Conservation (phyloP, 2,888 invertebrate species). For the Dendrolimus pini region DNA sequence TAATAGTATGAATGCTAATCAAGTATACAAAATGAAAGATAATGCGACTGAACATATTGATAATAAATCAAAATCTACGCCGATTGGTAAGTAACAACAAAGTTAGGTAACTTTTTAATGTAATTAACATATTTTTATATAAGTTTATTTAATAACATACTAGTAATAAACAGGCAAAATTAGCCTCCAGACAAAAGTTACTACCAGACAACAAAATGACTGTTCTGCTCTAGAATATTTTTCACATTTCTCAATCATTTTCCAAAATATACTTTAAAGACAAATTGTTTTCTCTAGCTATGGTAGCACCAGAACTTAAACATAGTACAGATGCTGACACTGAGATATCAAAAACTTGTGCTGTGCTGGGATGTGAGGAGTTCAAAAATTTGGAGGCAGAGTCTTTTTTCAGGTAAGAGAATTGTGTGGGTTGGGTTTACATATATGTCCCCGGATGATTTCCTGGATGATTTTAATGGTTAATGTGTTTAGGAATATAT, state of each 20-base stretch:
- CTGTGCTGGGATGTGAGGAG: constrained; percentile 64
- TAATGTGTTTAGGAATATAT: no score
- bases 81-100: constrained; percentile 48
- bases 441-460: no score
- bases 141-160: no score
- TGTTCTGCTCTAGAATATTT: no score
- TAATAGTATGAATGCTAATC: constrained; percentile 44
- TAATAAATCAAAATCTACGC: constrained; percentile 55
- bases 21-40: constrained; percentile 55
- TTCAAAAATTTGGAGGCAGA: constrained; percentile 56
- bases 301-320: constrained; percentile 66
- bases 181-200: no score
- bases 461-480: no score
- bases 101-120: background rate
- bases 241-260: no score
- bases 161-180: no score
- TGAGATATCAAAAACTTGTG: constrained; percentile 62
- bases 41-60: constrained; percentile 41
- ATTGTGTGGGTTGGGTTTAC: constrained; percentile 1
- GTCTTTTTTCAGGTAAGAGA: constrained; percentile 55
- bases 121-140: no score
- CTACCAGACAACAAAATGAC: no score
- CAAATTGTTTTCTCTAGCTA: constrained; percentile 35
- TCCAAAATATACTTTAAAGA: background rate
- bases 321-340: constrained; percentile 48